A percentile compares a stretch with the other conserved stretches of the same genome.
Evolutionary conservation across 2,113 vertebrate species (phyloP).

Genomic region (Nicator chloris): DNA sequence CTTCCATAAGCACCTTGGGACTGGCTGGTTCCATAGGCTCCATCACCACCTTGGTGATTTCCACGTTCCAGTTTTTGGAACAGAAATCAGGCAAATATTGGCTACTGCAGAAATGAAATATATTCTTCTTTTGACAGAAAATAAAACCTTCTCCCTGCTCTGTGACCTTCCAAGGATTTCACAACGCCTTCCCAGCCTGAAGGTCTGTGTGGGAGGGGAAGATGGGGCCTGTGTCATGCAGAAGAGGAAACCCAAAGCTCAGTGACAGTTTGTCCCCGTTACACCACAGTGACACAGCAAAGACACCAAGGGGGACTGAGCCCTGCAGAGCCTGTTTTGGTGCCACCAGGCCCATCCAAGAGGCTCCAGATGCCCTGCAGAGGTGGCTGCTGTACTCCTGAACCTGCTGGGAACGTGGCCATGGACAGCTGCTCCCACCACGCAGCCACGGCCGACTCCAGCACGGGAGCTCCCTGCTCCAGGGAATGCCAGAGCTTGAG

Average conservation of each 20-base stretch:
- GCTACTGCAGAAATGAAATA: not conserved
- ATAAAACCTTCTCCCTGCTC: not conserved
- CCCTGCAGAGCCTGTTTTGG: accelerated
- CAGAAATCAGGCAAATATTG: not conserved
- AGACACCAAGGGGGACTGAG: accelerated
- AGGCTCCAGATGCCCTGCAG: not conserved
- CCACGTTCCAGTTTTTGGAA: accelerated
- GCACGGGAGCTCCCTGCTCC: not conserved
- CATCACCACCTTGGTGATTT: not conserved
- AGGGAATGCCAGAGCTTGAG: not conserved
- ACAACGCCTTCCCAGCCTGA: not conserved
- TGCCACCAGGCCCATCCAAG: not conserved
- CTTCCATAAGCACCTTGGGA: not conserved
- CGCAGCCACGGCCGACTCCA: accelerated
- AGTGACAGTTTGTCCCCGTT: not conserved
- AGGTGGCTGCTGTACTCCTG: accelerated
- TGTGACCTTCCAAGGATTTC: not conserved
- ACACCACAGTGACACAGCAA: not conserved
- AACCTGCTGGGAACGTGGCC: accelerated
- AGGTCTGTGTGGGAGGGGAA: not conserved
- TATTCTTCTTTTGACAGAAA: not conserved
- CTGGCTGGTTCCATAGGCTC: not conserved
- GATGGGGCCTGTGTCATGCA: not conserved
- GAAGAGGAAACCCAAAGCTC: not conserved
- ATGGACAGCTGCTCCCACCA: not conserved